These are phyloP conservation scores for Labia minor DNA, from an alignment of 2,888 invertebrate genomes.

Conservation along the genomic window DNA sequence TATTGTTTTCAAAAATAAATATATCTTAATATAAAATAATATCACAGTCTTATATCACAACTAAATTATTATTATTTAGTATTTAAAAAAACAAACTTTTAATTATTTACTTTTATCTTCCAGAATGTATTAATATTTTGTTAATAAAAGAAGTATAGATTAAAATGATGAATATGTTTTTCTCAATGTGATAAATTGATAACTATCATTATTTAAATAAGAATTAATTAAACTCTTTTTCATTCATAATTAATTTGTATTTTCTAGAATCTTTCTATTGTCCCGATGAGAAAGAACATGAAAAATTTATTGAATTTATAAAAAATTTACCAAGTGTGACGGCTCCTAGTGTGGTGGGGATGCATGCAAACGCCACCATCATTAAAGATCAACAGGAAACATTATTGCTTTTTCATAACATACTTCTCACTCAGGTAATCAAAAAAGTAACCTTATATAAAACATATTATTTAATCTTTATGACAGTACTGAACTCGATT, in stretches of 20 bases:
- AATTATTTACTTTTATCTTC: too few relatives aligned
- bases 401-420: constrained; percentile 58
- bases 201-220: not conserved
- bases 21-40: not conserved
- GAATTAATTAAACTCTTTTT: not conserved
- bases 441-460: too few relatives aligned
- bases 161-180: too few relatives aligned
- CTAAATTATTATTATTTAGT: not conserved
- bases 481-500: not conserved
- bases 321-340: constrained; percentile 63
- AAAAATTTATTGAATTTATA: constrained; percentile 56
- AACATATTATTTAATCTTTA: too few relatives aligned
- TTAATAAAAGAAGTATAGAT: too few relatives aligned
- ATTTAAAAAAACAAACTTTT: not conserved
- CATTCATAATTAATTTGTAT: not conserved
- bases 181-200: not conserved
- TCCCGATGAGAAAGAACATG: constrained; percentile 61
- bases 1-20: constrained; percentile 4
- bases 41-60: constrained; percentile 19
- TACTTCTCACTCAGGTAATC: constrained; percentile 63
- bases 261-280: constrained; percentile 53
- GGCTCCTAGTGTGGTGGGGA: constrained; percentile 78
- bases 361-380: constrained; percentile 87
- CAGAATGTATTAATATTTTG: not conserved
- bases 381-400: constrained; percentile 85